Percentiles rank a stretch among this genome's conserved stretches.
Evolutionary conservation across 2,113 vertebrate genomes (phyloP).

Genomic region (Neomonachus schauinslandi): DNA sequence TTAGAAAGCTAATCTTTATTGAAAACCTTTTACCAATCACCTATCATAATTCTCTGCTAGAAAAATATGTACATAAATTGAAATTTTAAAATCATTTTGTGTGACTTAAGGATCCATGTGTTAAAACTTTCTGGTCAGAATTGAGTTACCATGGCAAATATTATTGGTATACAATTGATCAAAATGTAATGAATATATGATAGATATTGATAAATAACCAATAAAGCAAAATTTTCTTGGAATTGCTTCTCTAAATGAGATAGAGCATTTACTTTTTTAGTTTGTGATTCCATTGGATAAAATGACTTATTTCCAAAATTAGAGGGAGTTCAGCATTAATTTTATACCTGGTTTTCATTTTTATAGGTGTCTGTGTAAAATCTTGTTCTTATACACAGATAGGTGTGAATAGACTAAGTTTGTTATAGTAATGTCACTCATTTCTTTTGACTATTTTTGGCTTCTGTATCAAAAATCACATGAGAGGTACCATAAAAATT

Average conservation of each 20-base stretch:
- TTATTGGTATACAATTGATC: not conserved
- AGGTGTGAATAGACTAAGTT: not conserved
- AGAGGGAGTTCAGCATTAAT: not conserved
- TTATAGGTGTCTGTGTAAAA: not conserved
- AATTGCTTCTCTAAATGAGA: not conserved
- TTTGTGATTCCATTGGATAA: not conserved
- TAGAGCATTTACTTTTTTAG: not conserved
- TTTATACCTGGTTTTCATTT: constrained; percentile 19
- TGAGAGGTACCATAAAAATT: not conserved
- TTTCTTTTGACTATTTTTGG: not conserved
- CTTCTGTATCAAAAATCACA: not conserved
- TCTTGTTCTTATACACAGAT: not conserved
- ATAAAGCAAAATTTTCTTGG: not conserved
- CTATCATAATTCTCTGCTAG: not conserved
- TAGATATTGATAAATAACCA: not conserved
- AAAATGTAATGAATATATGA: not conserved
- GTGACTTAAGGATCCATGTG: not conserved
- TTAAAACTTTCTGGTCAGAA: not conserved
- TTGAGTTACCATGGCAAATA: not conserved
- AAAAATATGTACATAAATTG: not conserved
- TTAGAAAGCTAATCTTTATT: constrained; percentile 1
- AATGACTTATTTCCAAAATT: not conserved
- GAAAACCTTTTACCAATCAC: not conserved
- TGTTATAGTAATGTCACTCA: not conserved
- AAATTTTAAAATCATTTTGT: not conserved